These are phyloP conservation scores for Nomada hirtipes DNA, from an alignment of 2,888 invertebrate genomes.

Conservation along the genomic window DNA sequence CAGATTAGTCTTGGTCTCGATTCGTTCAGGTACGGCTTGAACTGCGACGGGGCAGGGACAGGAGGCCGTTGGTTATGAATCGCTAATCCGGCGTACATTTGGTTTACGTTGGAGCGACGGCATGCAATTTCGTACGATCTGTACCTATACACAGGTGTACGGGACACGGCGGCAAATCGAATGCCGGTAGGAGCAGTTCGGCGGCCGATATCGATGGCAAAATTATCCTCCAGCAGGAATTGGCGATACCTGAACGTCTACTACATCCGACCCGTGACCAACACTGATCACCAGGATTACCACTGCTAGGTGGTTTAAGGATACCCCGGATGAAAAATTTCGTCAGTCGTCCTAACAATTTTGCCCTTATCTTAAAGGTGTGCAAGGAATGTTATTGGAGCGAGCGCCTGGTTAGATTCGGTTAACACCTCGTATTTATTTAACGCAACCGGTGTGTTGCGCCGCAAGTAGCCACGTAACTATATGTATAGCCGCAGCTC, in stretches of 20 bases:
- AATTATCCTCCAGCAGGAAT: constrained; percentile 59
- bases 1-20: constrained; percentile 51
- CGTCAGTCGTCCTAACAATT: too few relatives aligned
- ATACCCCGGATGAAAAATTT: too few relatives aligned
- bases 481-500: not conserved
- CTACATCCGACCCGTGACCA: too few relatives aligned
- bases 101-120: constrained; percentile 68
- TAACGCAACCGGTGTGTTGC: too few relatives aligned
- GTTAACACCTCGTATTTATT: too few relatives aligned
- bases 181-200: constrained; percentile 6
- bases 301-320: too few relatives aligned
- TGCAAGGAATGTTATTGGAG: too few relatives aligned
- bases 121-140: constrained; percentile 68
- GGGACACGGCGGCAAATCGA: constrained; percentile 27
- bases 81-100: constrained; percentile 72
- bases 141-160: constrained; percentile 36
- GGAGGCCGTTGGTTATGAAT: constrained; percentile 68
- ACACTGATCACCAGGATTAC: too few relatives aligned
- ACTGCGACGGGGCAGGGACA: not conserved
- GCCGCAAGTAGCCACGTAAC: too few relatives aligned
- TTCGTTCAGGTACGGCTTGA: constrained; percentile 17
- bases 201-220: constrained; percentile 31
- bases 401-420: too few relatives aligned
- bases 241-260: not conserved
- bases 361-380: too few relatives aligned